phyloP scores from a whole-genome alignment of 2,113 vertebrate genomes.

The Triplophysa rosa region DNA sequence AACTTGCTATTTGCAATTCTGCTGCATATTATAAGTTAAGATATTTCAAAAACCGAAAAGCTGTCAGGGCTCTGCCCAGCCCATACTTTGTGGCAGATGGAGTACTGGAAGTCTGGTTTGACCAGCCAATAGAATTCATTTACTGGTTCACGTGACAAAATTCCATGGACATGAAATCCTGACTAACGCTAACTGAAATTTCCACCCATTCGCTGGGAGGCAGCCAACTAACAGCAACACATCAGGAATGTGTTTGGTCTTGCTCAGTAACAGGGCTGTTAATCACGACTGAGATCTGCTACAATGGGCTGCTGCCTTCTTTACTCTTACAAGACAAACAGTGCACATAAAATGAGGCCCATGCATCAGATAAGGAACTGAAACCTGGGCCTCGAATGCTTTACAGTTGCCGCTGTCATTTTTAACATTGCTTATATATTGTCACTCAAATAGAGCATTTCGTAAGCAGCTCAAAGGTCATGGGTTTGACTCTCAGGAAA shows the following conservation, averaged over 20 bases:
- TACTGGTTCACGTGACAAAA: constrained; percentile 54
- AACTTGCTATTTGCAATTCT: too few species aligned
- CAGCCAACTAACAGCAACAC: constrained; percentile 3
- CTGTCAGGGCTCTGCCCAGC: constrained; percentile 22
- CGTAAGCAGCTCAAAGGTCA: neutral
- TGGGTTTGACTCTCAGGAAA: neutral
- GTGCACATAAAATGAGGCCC: neutral
- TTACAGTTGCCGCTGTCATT: too few species aligned
- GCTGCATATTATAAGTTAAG: too few species aligned
- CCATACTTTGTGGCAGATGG: neutral
- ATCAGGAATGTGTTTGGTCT: constrained; percentile 62
- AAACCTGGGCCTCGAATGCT: neutral
- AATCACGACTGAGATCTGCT: constrained; percentile 41
- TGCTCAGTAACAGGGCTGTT: constrained; percentile 50
- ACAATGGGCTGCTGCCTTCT: neutral
- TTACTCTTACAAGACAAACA: neutral
- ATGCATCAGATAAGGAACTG: constrained; percentile 2
- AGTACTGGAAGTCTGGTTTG: constrained; percentile 20
- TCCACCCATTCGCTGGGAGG: constrained; percentile 56
- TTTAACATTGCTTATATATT: too few species aligned
- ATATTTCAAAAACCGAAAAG: neutral
- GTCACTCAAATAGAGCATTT: too few species aligned
- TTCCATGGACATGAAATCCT: constrained; percentile 59
- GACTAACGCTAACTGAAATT: constrained; percentile 53
- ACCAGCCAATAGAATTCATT: constrained; percentile 50